These are phyloP conservation scores for Acanthacorydalis orientalis DNA, from an alignment of 2,888 invertebrate species.

Conservation along the genomic window DNA sequence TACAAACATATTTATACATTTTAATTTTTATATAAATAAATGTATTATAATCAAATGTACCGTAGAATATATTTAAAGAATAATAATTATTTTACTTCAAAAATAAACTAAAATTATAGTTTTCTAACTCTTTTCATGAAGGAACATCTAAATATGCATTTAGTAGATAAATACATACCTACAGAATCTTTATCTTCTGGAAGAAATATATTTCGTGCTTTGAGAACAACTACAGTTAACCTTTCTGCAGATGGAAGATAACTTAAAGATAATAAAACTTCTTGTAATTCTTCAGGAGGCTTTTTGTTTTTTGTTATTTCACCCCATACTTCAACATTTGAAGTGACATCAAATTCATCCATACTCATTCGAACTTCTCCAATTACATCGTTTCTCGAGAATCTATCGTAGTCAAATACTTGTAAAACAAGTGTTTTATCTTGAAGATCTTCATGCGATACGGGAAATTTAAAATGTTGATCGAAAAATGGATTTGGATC, in stretches of 20 bases:
- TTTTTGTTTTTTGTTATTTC: constrained; percentile 68
- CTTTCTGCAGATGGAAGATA: constrained; percentile 80
- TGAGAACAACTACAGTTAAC: constrained; percentile 64
- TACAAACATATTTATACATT: too few relatives aligned
- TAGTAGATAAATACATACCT: constrained; percentile 28
- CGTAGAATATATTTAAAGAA: too few relatives aligned
- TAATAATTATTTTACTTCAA: too few relatives aligned
- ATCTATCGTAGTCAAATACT: constrained; percentile 51
- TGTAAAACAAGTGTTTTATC: constrained; percentile 64
- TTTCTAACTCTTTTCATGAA: not conserved
- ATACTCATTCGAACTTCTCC: constrained; percentile 69
- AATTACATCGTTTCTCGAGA: constrained; percentile 74
- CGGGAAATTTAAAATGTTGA: constrained; percentile 84
- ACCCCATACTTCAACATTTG: constrained; percentile 72
- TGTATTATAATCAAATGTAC: too few relatives aligned
- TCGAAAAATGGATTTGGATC: constrained; percentile 79
- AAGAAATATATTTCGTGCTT: constrained; percentile 68
- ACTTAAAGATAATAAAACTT: constrained; percentile 67
- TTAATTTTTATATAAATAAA: too few relatives aligned
- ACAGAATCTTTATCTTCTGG: constrained; percentile 48
- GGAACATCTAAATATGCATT: not conserved
- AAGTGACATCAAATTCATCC: constrained; percentile 60
- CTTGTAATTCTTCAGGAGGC: constrained; percentile 67
- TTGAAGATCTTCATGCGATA: constrained; percentile 71
- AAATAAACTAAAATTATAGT: too few relatives aligned